Conservation (phyloP, 2,113 vertebrate genomes). For the Nothobranchius furzeri region DNA sequence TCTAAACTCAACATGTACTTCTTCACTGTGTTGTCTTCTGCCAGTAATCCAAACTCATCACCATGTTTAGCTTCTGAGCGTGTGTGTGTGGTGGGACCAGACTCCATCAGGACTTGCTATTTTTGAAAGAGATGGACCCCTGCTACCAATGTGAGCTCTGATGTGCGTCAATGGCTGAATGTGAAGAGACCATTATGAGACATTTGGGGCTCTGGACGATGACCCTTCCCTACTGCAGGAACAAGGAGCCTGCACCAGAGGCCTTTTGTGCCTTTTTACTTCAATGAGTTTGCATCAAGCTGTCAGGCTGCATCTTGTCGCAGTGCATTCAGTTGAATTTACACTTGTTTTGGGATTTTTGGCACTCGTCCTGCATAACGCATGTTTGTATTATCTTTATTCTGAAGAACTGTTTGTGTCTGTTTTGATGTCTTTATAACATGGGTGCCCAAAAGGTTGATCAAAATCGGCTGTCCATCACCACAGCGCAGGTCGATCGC, state of each 20-base stretch:
- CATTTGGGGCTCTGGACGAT: background rate
- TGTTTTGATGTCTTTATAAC: too few relatives aligned
- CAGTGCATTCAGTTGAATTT: too few relatives aligned
- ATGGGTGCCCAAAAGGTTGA: too few relatives aligned
- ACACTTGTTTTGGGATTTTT: background rate
- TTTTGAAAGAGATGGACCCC: constrained; percentile 29
- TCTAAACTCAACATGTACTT: too few relatives aligned
- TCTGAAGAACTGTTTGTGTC: too few relatives aligned
- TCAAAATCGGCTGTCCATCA: too few relatives aligned
- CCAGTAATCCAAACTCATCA: constrained; percentile 2
- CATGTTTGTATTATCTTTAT: too few relatives aligned
- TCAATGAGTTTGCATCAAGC: too few relatives aligned
- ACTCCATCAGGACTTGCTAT: constrained; percentile 24
- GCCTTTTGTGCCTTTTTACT: background rate
- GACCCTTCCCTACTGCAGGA: background rate
- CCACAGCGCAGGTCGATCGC: too few relatives aligned
- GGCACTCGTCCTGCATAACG: too few relatives aligned
- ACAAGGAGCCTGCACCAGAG: too few relatives aligned
- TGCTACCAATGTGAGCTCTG: constrained; percentile 33
- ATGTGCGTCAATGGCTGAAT: constrained; percentile 50
- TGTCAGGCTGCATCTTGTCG: background rate
- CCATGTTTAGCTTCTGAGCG: constrained; percentile 11
- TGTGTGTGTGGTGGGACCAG: constrained; percentile 9
- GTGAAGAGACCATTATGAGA: constrained; percentile 30
- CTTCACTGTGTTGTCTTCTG: constrained; percentile 16